Percentiles rank a stretch among this genome's conserved stretches.
Evolutionary conservation across 2,888 invertebrate genomes (phyloP).

Genomic region (Gisinianus flammeolus): DNA sequence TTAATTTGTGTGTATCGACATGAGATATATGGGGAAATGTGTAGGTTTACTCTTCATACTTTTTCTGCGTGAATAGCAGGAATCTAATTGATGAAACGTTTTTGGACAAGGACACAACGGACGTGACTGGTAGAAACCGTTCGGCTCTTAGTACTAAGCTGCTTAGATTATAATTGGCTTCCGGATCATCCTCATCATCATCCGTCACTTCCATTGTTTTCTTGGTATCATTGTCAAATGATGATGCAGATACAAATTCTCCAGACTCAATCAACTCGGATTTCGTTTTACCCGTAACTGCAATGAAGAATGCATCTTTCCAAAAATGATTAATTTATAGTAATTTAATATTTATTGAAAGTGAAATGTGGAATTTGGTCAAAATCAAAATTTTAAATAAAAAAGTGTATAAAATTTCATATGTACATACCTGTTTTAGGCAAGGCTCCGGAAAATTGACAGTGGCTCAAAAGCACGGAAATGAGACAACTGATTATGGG

Average conservation of each 20-base stretch:
- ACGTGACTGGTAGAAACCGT: neutral
- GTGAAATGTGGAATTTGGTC: no score
- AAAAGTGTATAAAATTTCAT: no score
- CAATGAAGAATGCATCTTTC: slow-evolving; percentile 10
- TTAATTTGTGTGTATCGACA: neutral
- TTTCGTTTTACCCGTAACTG: neutral
- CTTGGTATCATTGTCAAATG: neutral
- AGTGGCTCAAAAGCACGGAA: no score
- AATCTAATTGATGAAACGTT: slow-evolving; percentile 9
- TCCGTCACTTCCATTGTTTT: neutral
- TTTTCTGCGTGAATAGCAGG: slow-evolving; percentile 29
- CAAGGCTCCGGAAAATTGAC: no score
- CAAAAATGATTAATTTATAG: no score
- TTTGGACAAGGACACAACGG: neutral
- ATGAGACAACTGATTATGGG: no score
- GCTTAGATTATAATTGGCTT: neutral
- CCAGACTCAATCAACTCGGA: neutral
- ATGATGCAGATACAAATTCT: neutral
- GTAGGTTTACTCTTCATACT: slow-evolving; percentile 1
- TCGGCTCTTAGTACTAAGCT: neutral
- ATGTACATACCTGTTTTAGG: no score
- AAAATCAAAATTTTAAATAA: no score
- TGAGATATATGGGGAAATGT: neutral
- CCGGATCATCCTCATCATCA: neutral
- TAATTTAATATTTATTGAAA: no score